Evolutionary conservation across 2,113 vertebrate genomes (phyloP).

Genomic region (Antennarius striatus): DNA sequence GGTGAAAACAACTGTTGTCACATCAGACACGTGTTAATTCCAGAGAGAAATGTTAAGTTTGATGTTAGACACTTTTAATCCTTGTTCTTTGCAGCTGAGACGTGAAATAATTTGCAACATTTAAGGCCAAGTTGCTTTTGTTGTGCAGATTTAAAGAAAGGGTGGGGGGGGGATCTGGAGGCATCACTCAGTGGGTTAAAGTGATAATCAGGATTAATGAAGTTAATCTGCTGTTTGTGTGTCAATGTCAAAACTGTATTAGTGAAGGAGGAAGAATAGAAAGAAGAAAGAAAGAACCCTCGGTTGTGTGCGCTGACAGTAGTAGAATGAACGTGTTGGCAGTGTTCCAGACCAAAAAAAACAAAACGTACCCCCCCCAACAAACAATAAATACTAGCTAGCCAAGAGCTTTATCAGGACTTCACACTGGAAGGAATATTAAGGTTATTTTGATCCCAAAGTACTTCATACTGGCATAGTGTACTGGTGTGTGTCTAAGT

Average conservation of each 20-base stretch:
- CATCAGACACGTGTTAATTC: slow-evolving; percentile 60
- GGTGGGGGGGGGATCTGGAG: slow-evolving; percentile 14
- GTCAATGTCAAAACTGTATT: slow-evolving; percentile 73
- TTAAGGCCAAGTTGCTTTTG: slow-evolving; percentile 50
- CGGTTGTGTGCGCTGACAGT: slow-evolving; percentile 38
- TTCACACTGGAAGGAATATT: slow-evolving; percentile 52
- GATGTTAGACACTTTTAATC: slow-evolving; percentile 60
- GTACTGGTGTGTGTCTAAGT: slow-evolving; percentile 55
- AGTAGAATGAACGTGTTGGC: slow-evolving; percentile 56
- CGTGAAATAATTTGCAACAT: slow-evolving; percentile 30
- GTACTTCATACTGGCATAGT: slow-evolving; percentile 53
- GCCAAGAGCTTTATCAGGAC: slow-evolving; percentile 49
- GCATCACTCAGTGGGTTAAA: slow-evolving; percentile 74
- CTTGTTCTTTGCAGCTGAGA: slow-evolving; percentile 35
- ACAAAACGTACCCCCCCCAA: slow-evolving; percentile 5
- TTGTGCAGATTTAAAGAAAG: slow-evolving; percentile 39
- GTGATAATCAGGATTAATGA: slow-evolving; percentile 72
- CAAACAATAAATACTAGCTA: slow-evolving; percentile 51
- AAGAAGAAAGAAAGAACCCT: slow-evolving; percentile 31
- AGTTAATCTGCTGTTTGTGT: slow-evolving; percentile 71
- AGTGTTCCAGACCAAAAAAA: slow-evolving; percentile 56
- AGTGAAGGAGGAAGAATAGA: slow-evolving; percentile 57
- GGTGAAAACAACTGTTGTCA: slow-evolving; percentile 37
- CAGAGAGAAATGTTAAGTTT: slow-evolving; percentile 43
- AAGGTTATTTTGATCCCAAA: slow-evolving; percentile 70